Evolutionary conservation across 2,888 invertebrate species (phyloP).

Genomic region (Rutpela maculata): DNA sequence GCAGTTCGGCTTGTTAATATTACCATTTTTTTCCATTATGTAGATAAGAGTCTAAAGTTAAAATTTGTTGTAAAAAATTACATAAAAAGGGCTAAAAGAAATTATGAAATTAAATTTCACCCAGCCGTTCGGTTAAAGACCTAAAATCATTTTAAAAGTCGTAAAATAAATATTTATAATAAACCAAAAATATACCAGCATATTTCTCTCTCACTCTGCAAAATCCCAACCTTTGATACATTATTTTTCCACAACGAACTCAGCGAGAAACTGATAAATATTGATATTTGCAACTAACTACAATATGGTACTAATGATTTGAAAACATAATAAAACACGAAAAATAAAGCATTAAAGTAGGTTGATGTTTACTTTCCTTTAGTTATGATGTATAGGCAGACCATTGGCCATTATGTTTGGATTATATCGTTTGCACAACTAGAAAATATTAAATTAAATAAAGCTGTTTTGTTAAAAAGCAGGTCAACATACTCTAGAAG

Average conservation of each 20-base stretch:
- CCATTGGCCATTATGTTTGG: background rate
- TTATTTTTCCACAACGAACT: background rate
- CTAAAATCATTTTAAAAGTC: too few species aligned
- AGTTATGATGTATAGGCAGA: background rate
- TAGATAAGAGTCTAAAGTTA: too few species aligned
- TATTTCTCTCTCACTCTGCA: too few species aligned
- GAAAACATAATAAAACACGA: slow-evolving; percentile 10
- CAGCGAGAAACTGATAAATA: background rate
- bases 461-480: background rate
- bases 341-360: slow-evolving; percentile 9
- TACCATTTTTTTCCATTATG: too few species aligned
- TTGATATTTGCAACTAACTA: background rate
- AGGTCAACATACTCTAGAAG: background rate
- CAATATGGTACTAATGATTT: slow-evolving; percentile 4
- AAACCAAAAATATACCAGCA: too few species aligned
- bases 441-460: background rate
- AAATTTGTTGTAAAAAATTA: too few species aligned
- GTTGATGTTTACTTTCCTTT: background rate
- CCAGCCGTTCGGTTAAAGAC: too few species aligned
- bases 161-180: too few species aligned
- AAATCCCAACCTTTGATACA: too few species aligned
- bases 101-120: too few species aligned
- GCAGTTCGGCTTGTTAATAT: too few species aligned
- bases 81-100: too few species aligned
- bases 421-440: background rate